Conservation (phyloP, 2,797 vertebrate species). For the Echeneis naucrates region DNA sequence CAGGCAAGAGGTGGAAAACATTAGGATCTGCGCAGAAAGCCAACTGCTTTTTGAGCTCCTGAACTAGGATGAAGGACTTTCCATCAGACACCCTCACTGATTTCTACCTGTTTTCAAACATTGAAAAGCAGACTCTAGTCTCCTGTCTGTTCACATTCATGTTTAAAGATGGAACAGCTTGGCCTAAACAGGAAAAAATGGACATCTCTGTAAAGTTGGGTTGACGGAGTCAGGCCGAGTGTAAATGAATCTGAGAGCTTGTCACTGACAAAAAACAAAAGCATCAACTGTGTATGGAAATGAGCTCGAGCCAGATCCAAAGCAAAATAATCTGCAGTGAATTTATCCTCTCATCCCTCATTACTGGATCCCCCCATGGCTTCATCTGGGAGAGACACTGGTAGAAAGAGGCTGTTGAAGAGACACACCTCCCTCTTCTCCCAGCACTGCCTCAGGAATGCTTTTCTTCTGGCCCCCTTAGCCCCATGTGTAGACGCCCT, state of each 20-base stretch:
- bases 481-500: slow-evolving; percentile 83
- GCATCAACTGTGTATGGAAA: slow-evolving; percentile 58
- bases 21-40: slow-evolving; percentile 5
- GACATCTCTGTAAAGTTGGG: slow-evolving; percentile 5
- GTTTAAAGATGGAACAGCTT: slow-evolving; percentile 2
- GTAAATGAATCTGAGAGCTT: slow-evolving; percentile 44
- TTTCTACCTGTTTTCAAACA: not conserved
- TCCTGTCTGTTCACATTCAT: slow-evolving; percentile 2
- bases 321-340: slow-evolving; percentile 71
- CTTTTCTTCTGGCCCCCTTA: slow-evolving; percentile 81
- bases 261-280: slow-evolving; percentile 52
- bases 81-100: not conserved
- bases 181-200: not conserved
- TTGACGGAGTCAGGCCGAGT: slow-evolving; percentile 29
- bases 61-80: not conserved
- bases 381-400: slow-evolving; percentile 74
- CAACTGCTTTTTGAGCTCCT: not conserved
- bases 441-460: slow-evolving; percentile 82
- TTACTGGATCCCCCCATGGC: slow-evolving; percentile 73
- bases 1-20: slow-evolving; percentile 25
- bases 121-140: not conserved
- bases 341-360: slow-evolving; percentile 76
- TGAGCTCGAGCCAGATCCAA: slow-evolving; percentile 53
- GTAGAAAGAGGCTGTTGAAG: slow-evolving; percentile 77
- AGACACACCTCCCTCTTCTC: slow-evolving; percentile 80